Base-by-base conservation (phyloP, 2,797 vertebrate species). In the Artibeus lituratus region DNA sequence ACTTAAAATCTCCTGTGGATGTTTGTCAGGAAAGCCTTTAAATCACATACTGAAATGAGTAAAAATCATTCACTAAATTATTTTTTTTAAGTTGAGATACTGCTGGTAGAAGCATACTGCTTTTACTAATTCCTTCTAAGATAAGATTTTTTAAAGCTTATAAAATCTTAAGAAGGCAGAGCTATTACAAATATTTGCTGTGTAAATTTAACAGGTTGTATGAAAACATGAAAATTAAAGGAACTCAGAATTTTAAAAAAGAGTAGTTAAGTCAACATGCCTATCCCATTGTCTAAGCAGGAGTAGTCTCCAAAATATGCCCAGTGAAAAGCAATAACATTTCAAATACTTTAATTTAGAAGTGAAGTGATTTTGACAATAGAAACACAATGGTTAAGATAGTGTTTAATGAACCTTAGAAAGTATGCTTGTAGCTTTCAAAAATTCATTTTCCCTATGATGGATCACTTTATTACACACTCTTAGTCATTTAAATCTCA, bases 401-500 rank as follows among this genome's bases (percentile, higher is more conserved):
- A 83, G 91, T 94, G 77, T 97, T 97, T 97, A 96, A 96, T 97
- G 97, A 98, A 88, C 7, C 49, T 95, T 97, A 94, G 97, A 97
- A 93, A 96, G 39, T 0, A 4, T 87, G 86, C 44, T 57, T 97
- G 21, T n/a, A 80, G 47, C 78, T 96, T 53, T 97, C 87, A 92
- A 90, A 90, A 91, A 87, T 94, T 97, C 93, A 97, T 62, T 97
- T 97, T 76, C 70, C 94, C 83, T 67, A 0, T 96, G 97, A 98
- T 96, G 81, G 96, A 97, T 98, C 97, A 91, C 89, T 97, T 97
- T 92, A 97, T 96, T 96, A 53, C 94, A 81, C 80, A 51, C 91
- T 95, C 94, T 97, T 95, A 95, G 92, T 95, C 96, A 96, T 96
- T 98, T 90, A 98, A 97, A 93, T 96, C 80, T 95, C 96, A 90